Conservation (phyloP, 1,140 invertebrate species). For the Eumeta japonica region DNA sequence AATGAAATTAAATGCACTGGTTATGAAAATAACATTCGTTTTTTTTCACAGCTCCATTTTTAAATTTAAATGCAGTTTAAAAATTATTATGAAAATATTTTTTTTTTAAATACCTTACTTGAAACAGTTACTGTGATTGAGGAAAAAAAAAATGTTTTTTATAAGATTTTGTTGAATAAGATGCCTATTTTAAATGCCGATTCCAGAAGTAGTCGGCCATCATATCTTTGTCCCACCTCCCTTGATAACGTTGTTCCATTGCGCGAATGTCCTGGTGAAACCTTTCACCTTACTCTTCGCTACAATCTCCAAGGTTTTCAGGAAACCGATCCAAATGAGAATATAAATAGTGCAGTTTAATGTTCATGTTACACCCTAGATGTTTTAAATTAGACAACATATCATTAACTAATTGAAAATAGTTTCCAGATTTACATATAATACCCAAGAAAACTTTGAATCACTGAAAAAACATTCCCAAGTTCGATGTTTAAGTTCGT, state of each 20-base stretch:
- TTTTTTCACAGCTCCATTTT: no score
- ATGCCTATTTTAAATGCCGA: no score
- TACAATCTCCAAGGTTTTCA: background rate
- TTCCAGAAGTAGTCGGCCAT: background rate
- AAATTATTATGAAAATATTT: no score
- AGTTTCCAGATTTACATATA: background rate
- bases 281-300: no score
- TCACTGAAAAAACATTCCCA: background rate
- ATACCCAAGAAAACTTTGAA: background rate
- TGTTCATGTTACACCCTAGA: background rate
- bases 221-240: background rate
- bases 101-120: no score
- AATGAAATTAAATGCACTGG: no score
- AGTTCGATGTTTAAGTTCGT: background rate
- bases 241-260: background rate
- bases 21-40: no score
- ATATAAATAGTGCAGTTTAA: background rate
- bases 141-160: no score
- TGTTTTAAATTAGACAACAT: background rate
- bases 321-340: background rate
- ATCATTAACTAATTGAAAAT: background rate
- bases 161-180: no score
- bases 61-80: no score
- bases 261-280: background rate
- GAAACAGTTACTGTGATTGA: no score